Evolutionary conservation across 2,888 invertebrate genomes (phyloP).

Genomic region (Trypoxylon attenuatum): DNA sequence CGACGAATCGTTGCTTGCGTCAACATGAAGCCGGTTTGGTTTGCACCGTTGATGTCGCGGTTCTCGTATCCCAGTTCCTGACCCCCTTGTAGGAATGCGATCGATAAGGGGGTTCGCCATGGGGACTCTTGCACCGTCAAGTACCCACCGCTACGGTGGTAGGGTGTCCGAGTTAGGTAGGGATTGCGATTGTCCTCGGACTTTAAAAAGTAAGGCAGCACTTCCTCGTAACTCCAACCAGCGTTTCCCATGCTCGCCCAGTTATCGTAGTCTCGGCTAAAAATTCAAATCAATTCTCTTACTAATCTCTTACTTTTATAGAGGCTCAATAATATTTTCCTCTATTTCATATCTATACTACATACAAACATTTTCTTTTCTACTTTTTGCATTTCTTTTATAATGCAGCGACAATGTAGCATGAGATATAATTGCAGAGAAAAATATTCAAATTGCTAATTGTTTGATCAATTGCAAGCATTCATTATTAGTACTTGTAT

Average conservation of each 20-base stretch:
- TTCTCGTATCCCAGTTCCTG: conserved; percentile 88
- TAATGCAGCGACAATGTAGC: no score
- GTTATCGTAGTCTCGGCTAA: conserved; percentile 83
- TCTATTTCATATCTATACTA: no score
- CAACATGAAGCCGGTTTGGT: conserved; percentile 91
- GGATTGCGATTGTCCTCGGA: conserved; percentile 93
- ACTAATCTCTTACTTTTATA: no score
- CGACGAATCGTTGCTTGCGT: conserved; percentile 90
- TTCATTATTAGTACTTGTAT: no score
- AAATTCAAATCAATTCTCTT: conserved; percentile 1
- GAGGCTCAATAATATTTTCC: no score
- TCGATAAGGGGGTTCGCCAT: conserved; percentile 87
- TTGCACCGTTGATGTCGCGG: conserved; percentile 87
- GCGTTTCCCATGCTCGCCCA: conserved; percentile 90
- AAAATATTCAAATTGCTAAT: no score
- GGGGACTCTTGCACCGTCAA: conserved; percentile 90
- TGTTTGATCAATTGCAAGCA: no score
- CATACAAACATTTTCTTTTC: no score
- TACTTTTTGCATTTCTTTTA: no score
- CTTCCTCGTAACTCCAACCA: conserved; percentile 90
- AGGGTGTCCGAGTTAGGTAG: conserved; percentile 83
- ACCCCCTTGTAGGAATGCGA: conserved; percentile 89
- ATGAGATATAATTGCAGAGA: no score
- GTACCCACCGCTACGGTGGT: conserved; percentile 87
- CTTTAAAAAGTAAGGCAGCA: conserved; percentile 89